These are phyloP conservation scores for Myotis brandtii DNA, from an alignment of 2,113 vertebrate species.

Conservation along the genomic window DNA sequence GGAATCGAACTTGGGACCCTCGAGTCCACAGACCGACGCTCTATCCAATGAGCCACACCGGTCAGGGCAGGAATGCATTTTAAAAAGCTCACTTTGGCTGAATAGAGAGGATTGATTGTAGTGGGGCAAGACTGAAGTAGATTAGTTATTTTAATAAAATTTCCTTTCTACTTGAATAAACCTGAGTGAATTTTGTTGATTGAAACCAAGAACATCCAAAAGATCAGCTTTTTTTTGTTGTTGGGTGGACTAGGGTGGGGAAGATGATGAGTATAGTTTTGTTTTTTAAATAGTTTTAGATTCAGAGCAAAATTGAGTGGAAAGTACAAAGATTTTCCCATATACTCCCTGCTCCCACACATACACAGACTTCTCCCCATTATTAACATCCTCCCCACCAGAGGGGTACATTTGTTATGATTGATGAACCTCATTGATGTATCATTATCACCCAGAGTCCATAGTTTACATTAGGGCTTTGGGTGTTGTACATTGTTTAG, in stretches of 20 bases:
- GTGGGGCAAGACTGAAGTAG: not conserved
- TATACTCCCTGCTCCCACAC: not conserved
- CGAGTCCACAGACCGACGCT: too few relatives aligned
- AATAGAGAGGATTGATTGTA: not conserved
- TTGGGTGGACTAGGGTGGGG: not conserved
- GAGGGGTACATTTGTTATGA: not conserved
- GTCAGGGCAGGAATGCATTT: not conserved
- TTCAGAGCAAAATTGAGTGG: not conserved
- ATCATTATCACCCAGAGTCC: not conserved
- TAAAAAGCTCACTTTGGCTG: not conserved
- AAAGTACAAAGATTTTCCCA: not conserved
- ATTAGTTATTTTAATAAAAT: not conserved
- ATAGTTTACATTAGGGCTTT: not conserved
- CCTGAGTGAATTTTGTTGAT: not conserved
- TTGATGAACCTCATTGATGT: not conserved
- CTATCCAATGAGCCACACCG: too few relatives aligned
- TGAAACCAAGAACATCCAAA: not conserved
- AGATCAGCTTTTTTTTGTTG: not conserved
- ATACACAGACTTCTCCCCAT: not conserved
- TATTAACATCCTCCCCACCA: not conserved
- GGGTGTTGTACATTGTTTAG: not conserved
- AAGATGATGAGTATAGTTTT: constrained; percentile 56
- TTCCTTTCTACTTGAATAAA: constrained; percentile 17
- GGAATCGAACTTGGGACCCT: too few relatives aligned
- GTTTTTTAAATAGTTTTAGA: not conserved